Percentiles rank a stretch among this genome's conserved stretches.
These are phyloP conservation scores for Siphamia tubifer DNA, from an alignment of 2,113 vertebrate genomes.

Conservation along the genomic window DNA sequence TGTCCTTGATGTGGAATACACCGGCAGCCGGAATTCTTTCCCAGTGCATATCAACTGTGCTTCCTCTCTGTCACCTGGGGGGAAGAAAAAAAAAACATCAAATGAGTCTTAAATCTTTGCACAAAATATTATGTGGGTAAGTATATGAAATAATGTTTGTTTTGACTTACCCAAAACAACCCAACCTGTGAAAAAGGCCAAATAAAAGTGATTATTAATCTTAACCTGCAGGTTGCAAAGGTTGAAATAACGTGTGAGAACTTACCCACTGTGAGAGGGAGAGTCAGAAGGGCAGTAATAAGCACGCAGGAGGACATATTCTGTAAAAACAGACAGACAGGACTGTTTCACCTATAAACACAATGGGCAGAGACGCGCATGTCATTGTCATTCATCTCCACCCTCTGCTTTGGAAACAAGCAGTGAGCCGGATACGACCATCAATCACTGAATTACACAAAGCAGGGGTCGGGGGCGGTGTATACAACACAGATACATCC, in stretches of 20 bases:
- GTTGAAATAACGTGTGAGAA: background rate
- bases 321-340: conserved; percentile 16
- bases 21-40: conserved; percentile 67
- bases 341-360: conserved; percentile 8
- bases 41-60: conserved; percentile 62
- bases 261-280: conserved; percentile 52
- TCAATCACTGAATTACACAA: conserved; percentile 8
- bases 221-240: background rate
- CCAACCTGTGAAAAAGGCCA: conserved; percentile 26
- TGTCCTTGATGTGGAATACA: conserved; percentile 64
- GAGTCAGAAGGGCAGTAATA: conserved; percentile 20
- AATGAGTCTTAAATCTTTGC: background rate
- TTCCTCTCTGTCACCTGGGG: conserved; percentile 68
- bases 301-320: conserved; percentile 56
- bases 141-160: background rate
- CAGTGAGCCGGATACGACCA: background rate
- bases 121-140: background rate
- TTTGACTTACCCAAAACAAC: conserved; percentile 46
- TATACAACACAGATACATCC: background rate
- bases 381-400: conserved; percentile 21
- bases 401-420: conserved; percentile 7
- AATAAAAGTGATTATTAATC: background rate
- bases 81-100: background rate
- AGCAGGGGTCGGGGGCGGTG: background rate
- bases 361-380: background rate